These are phyloP conservation scores for Drosophila parabipectinata DNA, from an alignment of 1,140 invertebrate species.

Conservation along the genomic window DNA sequence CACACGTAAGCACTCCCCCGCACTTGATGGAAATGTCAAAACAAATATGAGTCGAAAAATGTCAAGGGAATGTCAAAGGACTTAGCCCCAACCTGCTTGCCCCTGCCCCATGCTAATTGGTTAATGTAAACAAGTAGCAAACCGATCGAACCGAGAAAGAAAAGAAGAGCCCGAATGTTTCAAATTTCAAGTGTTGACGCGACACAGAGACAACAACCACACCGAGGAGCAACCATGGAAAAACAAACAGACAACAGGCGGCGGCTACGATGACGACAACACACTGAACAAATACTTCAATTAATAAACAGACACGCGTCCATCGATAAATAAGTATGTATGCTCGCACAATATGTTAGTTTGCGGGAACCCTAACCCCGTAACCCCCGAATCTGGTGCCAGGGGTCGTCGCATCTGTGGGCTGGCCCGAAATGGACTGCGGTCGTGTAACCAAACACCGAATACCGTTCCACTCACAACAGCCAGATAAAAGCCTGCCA, in stretches of 20 bases:
- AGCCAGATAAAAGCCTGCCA: constrained; percentile 53
- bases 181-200: constrained; percentile 80
- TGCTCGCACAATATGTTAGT: constrained; percentile 49
- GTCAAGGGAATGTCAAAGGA: constrained; percentile 76
- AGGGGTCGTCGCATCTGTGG: constrained; percentile 39
- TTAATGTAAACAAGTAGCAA: constrained; percentile 75
- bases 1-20: constrained; percentile 23
- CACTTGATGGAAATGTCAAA: constrained; percentile 54
- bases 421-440: constrained; percentile 26
- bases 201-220: constrained; percentile 52
- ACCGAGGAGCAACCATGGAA: constrained; percentile 41
- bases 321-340: constrained; percentile 73
- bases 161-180: constrained; percentile 59
- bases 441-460: constrained; percentile 51
- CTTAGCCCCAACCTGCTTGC: constrained; percentile 39
- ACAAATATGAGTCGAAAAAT: constrained; percentile 73
- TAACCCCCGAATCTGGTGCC: background rate
- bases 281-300: constrained; percentile 76
- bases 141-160: constrained; percentile 24
- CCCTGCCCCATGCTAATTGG: constrained; percentile 65
- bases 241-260: constrained; percentile 70
- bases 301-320: constrained; percentile 81
- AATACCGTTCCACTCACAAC: constrained; percentile 10
- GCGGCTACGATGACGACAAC: constrained; percentile 38
- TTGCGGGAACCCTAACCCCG: constrained; percentile 12